Conservation (phyloP, 2,113 vertebrate species). For the Platycercus adscitus region DNA sequence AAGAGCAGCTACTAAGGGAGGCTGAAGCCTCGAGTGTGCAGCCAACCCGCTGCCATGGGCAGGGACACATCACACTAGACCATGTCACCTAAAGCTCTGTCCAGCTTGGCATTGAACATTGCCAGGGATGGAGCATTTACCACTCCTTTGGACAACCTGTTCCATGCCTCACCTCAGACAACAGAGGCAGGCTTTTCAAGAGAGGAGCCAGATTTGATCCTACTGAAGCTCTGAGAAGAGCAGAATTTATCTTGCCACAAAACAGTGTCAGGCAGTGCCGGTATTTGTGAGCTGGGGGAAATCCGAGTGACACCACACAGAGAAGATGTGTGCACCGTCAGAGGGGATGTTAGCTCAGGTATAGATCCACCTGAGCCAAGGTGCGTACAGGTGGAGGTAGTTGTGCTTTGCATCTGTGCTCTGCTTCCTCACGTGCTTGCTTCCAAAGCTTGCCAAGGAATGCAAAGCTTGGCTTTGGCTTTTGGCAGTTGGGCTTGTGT, state of each 20-base stretch:
- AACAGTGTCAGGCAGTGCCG: not conserved
- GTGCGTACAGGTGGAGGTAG: not conserved
- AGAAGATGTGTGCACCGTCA: not conserved
- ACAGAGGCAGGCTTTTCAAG: not conserved
- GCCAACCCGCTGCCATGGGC: not conserved
- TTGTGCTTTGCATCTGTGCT: not conserved
- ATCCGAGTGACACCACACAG: accelerated
- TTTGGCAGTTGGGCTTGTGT: not conserved
- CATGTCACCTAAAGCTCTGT: not conserved
- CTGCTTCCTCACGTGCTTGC: accelerated
- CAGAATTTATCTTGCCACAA: not conserved
- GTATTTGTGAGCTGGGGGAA: not conserved
- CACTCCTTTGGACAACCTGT: not conserved
- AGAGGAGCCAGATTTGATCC: not conserved
- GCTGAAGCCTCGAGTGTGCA: not conserved
- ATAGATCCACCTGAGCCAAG: not conserved
- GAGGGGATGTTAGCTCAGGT: not conserved
- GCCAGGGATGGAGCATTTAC: not conserved
- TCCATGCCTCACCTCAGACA: not conserved
- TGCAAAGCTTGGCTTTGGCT: not conserved
- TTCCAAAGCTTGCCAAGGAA: not conserved
- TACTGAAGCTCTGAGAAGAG: not conserved
- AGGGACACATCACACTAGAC: not conserved
- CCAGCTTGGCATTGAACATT: not conserved
- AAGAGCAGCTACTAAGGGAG: not conserved